Base-by-base conservation (phyloP, 1,140 invertebrate genomes). In the Daktulosphaira vitifoliae region DNA sequence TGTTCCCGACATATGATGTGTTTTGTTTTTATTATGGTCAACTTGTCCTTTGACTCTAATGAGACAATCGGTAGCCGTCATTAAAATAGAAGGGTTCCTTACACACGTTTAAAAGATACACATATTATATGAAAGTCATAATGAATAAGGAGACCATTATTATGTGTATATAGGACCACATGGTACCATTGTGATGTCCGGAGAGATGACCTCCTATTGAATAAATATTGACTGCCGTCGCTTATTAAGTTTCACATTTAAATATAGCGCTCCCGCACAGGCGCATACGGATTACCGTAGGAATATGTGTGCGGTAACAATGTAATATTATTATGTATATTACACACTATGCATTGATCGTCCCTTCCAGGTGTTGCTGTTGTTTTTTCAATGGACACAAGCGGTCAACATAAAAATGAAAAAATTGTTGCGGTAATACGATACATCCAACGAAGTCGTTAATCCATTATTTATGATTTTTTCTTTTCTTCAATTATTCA, bases 381-480 rank as follows among this genome's bases (percentile, higher is more conserved):
- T 33, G 42, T 46, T 48, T 62, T 42, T 62, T 62, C 15, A 62
- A 62, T 62, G 42, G 56, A 46, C 54, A n/a, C n/a, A 29, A 52
- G 54, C 13, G 42, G 23, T 25, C 39, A 16, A 26, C n/a, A 50
- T 9, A 48, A 48, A 13, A 37, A 56, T 37, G 7, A 33, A 25
- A 42, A 44, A 42, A 44, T 26, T 44, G 13, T 59, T 25, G n/a
- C n/a, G n/a, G 53, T 62, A 48, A 48, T 62, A 62, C 42, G 56
- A 56, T 62, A 62, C 44, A 39, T 11, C 42, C 42, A 38, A 16
- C 18, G 29, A 50, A 39, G 66, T 20, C 15, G 46, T 65, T n/a
- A 67, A 51, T 52, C 29, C 39, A 65, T 44, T 42, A 39, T 66
- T 68, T 54, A 49, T 68, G 50, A 66, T 29, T 54, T 62, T 53